Percentiles rank a stretch among this genome's conserved stretches.
These are phyloP conservation scores for Aphelenchoides fujianensis DNA, from an alignment of 1,140 invertebrate genomes.

Conservation along the genomic window DNA sequence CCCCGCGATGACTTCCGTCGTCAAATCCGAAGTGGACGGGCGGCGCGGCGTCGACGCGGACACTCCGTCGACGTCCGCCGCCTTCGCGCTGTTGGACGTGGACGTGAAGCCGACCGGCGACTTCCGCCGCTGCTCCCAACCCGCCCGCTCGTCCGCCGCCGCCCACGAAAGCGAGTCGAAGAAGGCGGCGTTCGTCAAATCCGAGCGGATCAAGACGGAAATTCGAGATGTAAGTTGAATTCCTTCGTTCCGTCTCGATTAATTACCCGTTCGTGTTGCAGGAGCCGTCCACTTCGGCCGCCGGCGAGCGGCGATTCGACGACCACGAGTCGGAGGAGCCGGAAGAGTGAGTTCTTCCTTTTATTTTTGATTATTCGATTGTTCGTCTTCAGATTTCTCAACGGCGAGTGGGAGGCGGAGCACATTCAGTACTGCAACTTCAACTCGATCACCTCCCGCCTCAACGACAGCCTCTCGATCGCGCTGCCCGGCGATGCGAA, in stretches of 20 bases:
- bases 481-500: neutral
- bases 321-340: too few relatives aligned
- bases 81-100: neutral
- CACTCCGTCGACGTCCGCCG: neutral
- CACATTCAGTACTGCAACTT: conserved; percentile 16
- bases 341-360: neutral
- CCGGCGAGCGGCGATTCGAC: too few relatives aligned
- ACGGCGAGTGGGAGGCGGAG: conserved; percentile 9
- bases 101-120: too few relatives aligned
- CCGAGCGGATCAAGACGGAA: too few relatives aligned
- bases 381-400: neutral
- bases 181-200: too few relatives aligned
- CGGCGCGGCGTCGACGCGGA: neutral
- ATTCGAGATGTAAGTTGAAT: too few relatives aligned
- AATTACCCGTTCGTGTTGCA: too few relatives aligned
- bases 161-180: too few relatives aligned
- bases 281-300: too few relatives aligned
- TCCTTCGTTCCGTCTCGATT: too few relatives aligned
- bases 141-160: too few relatives aligned
- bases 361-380: neutral
- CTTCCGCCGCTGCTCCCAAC: too few relatives aligned
- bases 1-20: conserved; percentile 1
- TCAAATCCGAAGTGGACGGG: neutral
- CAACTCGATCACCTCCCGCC: conserved; percentile 10
- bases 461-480: conserved; percentile 8